Evolutionary conservation across 2,113 vertebrate genomes (phyloP), one percentile per base, ranked within the genome.

Genomic region (Heterocephalus glaber): DNA sequence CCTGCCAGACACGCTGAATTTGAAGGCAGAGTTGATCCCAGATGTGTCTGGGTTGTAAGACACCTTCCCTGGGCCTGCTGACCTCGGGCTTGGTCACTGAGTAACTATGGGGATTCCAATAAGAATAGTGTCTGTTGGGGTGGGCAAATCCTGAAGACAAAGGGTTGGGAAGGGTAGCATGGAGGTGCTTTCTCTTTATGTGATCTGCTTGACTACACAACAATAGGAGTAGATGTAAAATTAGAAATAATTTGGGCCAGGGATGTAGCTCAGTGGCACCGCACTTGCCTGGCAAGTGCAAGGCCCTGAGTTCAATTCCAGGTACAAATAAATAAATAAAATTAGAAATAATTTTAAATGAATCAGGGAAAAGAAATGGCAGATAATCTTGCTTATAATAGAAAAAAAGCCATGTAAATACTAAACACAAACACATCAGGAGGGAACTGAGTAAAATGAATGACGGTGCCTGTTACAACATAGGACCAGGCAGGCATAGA

Each of bases 311-410:
- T 49, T 49, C 47, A 49, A 49, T 49, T 9, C 47, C 47, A 49
- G 47, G 47, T 49, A 49, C 47, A 5, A 49, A 49, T 6, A 49
- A 49, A 49, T 49, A 49, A 49, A 49, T 35, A 68, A 56, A 70
- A 63, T 84, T 86, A 86, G 30, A 82, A 81, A 70, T 47, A 56
- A 87, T 76, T 56, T 63, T 17, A 77, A 95, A 66, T 76, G 68
- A 94, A 38, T 30, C 19, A 28, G 74, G 68, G 38, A n/a, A 92
- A 85, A 66, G 61, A 93, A 95, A 93, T 44, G 52, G 35, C 35
- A 65, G 54, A 17, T 49, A 76, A 2, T 28, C 20, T 70, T 92
- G 70, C 38, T 82, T 52, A 4, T 66, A 91, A 84, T 84, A 35
- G 76, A 13, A 52, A 44, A 49, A 63, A 89, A 87, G 13, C 6